Evolutionary conservation across 2,113 vertebrate species (phyloP).

Genomic region (Sapajus apella): DNA sequence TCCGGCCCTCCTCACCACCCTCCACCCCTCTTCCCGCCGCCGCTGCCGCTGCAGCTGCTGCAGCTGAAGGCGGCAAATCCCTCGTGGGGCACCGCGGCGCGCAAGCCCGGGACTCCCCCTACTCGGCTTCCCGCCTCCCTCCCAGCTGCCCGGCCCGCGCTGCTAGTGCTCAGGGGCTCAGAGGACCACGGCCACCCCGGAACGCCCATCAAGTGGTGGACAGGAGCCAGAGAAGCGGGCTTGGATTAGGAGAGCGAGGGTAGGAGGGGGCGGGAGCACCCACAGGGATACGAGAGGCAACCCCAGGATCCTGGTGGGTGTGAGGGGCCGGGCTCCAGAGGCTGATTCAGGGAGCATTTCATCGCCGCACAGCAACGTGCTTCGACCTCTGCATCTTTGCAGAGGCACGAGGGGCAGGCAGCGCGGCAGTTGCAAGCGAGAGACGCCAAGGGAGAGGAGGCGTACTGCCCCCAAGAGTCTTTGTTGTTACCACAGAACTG

Average conservation of each 20-base stretch:
- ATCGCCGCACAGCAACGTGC: conserved; percentile 60
- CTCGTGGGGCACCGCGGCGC: not conserved
- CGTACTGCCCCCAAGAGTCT: not conserved
- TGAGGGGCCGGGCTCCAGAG: not conserved
- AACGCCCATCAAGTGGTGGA: not conserved
- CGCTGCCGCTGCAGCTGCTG: conserved; percentile 46
- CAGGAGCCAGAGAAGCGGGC: not conserved
- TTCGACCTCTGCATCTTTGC: conserved; percentile 45
- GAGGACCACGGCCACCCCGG: not conserved
- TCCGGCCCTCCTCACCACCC: conserved; percentile 35
- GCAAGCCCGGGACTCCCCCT: not conserved
- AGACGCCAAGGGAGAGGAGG: not conserved
- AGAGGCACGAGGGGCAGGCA: not conserved
- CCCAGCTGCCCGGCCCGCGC: not conserved
- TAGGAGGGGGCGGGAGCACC: not conserved
- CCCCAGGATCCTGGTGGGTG: not conserved
- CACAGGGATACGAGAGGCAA: not conserved
- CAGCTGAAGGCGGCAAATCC: conserved; percentile 33
- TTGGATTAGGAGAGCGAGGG: not conserved
- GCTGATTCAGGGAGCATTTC: not conserved
- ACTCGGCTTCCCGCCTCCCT: not conserved
- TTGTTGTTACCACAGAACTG: not conserved
- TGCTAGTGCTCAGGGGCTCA: not conserved
- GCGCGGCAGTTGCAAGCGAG: not conserved
- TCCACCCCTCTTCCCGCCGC: conserved; percentile 42